Conservation (phyloP, 2,888 invertebrate species). For the Microchrysa polita region DNA sequence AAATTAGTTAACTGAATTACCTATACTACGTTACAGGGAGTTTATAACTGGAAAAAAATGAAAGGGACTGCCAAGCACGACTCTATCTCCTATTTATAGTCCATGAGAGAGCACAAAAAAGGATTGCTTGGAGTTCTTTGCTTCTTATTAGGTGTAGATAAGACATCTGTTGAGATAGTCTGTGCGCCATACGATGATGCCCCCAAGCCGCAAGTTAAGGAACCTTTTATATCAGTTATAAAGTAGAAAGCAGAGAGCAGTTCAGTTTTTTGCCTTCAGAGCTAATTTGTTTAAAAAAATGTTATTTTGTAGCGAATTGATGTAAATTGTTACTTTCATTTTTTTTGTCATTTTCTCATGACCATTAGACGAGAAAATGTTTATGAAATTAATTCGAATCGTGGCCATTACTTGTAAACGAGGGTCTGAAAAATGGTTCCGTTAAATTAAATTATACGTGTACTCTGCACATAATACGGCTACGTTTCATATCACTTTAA, state of each 20-base stretch:
- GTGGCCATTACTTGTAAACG: not conserved
- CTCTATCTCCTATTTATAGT: not conserved
- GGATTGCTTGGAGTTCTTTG: not conserved
- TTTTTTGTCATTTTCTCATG: not conserved
- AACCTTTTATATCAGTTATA: not conserved
- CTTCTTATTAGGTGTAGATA: not conserved
- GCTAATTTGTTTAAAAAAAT: constrained; percentile 1
- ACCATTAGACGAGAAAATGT: not conserved
- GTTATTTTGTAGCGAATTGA: not conserved
- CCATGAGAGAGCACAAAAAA: not conserved
- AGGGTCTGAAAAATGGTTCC: no score
- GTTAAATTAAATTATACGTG: no score
- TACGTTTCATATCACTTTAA: no score
- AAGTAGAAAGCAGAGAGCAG: not conserved
- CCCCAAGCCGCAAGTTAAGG: no score
- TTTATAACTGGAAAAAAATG: not conserved
- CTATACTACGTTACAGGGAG: not conserved
- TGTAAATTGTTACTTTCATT: not conserved
- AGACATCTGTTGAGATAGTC: not conserved
- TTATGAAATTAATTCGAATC: not conserved
- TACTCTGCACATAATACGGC: no score
- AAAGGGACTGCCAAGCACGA: no score
- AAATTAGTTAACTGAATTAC: constrained; percentile 7
- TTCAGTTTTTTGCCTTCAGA: not conserved
- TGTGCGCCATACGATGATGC: no score